phyloP scores from a whole-genome alignment of 2,888 invertebrate species.

The Leptinotarsa rubiginosa region DNA sequence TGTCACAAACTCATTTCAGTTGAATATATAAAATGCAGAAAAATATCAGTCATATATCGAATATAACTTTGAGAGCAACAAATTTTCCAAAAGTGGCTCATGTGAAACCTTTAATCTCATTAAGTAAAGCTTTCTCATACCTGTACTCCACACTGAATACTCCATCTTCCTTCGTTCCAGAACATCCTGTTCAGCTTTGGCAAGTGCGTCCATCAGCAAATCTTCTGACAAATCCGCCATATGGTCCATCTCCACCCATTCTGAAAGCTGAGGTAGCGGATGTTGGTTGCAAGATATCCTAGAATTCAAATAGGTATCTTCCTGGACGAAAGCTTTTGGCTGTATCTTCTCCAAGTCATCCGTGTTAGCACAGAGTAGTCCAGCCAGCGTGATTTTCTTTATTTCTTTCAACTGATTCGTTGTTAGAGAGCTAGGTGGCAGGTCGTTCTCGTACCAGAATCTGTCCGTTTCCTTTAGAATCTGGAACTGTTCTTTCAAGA shows the following conservation, averaged over 20 bases:
- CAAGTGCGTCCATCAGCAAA: constrained; percentile 79
- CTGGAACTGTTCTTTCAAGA: constrained; percentile 85
- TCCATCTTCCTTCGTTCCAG: constrained; percentile 81
- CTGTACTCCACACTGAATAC: constrained; percentile 82
- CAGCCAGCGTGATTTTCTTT: constrained; percentile 82
- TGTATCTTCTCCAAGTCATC: constrained; percentile 79
- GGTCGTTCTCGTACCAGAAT: constrained; percentile 96
- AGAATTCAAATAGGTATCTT: constrained; percentile 86
- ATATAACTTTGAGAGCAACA: not conserved
- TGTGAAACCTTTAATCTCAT: no score
- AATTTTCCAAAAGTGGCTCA: no score
- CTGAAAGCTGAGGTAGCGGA: constrained; percentile 73
- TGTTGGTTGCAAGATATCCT: constrained; percentile 81
- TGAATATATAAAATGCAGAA: not conserved
- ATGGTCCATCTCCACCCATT: constrained; percentile 78
- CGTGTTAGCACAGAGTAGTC: constrained; percentile 82
- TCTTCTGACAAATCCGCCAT: constrained; percentile 78
- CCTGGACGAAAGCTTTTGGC: constrained; percentile 85
- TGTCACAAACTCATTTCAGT: no score
- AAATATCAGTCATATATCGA: not conserved
- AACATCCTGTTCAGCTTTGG: constrained; percentile 83
- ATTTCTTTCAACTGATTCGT: constrained; percentile 84
- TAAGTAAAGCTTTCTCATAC: constrained; percentile 66
- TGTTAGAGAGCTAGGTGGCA: constrained; percentile 86
- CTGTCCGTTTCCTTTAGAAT: constrained; percentile 87